Conservation (phyloP, 2,113 vertebrate species). For the Zeus faber region DNA sequence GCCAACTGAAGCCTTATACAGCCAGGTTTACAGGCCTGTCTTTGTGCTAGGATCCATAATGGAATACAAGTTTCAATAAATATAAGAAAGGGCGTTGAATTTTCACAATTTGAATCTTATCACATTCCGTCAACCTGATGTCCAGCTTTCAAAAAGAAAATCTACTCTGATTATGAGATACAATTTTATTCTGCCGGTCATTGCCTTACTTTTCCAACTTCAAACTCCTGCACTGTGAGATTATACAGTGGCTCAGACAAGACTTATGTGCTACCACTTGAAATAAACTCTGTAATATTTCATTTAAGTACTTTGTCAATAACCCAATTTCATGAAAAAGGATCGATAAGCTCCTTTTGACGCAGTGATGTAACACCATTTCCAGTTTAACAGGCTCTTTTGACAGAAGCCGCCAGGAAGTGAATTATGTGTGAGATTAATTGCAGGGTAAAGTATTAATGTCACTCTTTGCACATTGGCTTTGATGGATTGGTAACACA, state of each 20-base stretch:
- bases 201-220: neutral
- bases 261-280: constrained; percentile 33
- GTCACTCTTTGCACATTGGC: constrained; percentile 53
- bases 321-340: constrained; percentile 64
- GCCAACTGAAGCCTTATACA: no score
- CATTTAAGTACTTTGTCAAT: constrained; percentile 74
- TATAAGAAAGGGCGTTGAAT: neutral
- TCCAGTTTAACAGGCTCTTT: constrained; percentile 64
- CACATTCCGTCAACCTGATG: no score
- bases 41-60: neutral
- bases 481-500: constrained; percentile 65
- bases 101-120: no score
- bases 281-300: constrained; percentile 57
- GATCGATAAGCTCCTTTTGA: constrained; percentile 64
- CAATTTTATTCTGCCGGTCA: no score
- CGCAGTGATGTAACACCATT: constrained; percentile 66
- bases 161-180: no score
- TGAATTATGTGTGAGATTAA: constrained; percentile 71
- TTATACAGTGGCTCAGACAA: constrained; percentile 1
- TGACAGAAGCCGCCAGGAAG: constrained; percentile 38
- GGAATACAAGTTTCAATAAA: neutral
- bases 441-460: constrained; percentile 47
- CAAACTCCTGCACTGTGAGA: neutral
- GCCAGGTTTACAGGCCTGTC: neutral
- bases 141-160: no score